Base-by-base conservation (phyloP, 2,113 vertebrate species). In the Mesitornis unicolor region DNA sequence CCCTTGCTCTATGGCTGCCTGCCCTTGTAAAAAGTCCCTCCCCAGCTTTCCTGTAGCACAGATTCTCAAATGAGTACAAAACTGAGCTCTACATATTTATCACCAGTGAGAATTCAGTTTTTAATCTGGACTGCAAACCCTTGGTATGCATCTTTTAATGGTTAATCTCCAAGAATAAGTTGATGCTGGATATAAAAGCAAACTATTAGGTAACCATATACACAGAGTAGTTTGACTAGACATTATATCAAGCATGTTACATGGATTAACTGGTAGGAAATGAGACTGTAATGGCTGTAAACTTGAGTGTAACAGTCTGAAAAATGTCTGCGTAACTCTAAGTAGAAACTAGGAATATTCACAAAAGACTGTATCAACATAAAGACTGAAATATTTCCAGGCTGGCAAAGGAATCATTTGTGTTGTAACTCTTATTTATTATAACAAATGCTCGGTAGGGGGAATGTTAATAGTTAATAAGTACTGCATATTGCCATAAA, bases 401-500 rank as follows among this genome's bases (percentile, higher is more conserved):
- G 10, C 12, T 56, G 35, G 5, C 15, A 76, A 78, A 76, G 29
- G 43, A 95, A 84, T 63, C 89, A 63, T 93, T 94, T 75, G 10
- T 77, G 26, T 64, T 80, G 29, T 28, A 80, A 78, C 76, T 93
- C 63, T 77, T 94, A 79, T 78, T 89, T 96, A 87, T 96, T 85
- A 38, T 50, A 94, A 89, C 36, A 95, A 91, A 73, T 78, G 40
- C 14, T 94, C 87, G 10, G 47, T 60, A 83, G 29, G 51, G 29
- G 40, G 17, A 59, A 84, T 83, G 78, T 93, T 64, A 95, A 82
- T 75, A 89, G 79, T 83, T 93, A 96, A 84, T 88, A 96, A 89
- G 35, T 78, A 86, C 48, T 68, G 29, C n/a, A 67, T 70, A 90
- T 64, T 74, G 53, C 36, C 51, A 83, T 84, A 38, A 79, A 87